These are phyloP conservation scores for Morpho achilles DNA, from an alignment of 2,888 invertebrate species.

Conservation along the genomic window DNA sequence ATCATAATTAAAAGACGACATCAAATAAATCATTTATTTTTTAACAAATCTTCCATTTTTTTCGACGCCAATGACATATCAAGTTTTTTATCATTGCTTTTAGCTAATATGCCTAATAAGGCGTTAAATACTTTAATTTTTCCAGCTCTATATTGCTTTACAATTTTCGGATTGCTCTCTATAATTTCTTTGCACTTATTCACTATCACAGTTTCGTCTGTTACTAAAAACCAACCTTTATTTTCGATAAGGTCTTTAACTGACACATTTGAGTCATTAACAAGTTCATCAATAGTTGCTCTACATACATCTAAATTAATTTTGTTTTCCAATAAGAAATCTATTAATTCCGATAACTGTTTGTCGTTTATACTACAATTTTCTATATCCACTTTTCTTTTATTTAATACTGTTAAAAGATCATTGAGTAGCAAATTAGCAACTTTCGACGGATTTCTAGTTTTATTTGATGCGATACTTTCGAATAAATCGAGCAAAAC, in stretches of 20 bases:
- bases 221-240: conserved; percentile 83
- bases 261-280: conserved; percentile 40
- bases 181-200: conserved; percentile 81
- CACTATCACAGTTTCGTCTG: conserved; percentile 78
- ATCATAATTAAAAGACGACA: conserved; percentile 27
- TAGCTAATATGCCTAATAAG: conserved; percentile 80
- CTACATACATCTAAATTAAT: conserved; percentile 82
- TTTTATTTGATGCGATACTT: conserved; percentile 62
- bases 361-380: conserved; percentile 73
- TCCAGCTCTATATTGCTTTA: conserved; percentile 82
- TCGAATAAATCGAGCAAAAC: conserved; percentile 78
- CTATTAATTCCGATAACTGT: conserved; percentile 81
- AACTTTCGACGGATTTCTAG: conserved; percentile 77
- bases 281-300: conserved; percentile 52
- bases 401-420: conserved; percentile 82
- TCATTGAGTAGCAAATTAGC: conserved; percentile 86
- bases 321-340: conserved; percentile 76
- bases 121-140: conserved; percentile 84
- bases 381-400: conserved; percentile 77
- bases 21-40: conserved; percentile 43
- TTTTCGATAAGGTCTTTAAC: conserved; percentile 76
- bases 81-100: conserved; percentile 79
- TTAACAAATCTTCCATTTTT: conserved; percentile 81
- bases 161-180: conserved; percentile 82
- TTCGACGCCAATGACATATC: conserved; percentile 82